phyloP scores from a whole-genome alignment of 2,888 invertebrate genomes.

The Drosophila recens region DNA sequence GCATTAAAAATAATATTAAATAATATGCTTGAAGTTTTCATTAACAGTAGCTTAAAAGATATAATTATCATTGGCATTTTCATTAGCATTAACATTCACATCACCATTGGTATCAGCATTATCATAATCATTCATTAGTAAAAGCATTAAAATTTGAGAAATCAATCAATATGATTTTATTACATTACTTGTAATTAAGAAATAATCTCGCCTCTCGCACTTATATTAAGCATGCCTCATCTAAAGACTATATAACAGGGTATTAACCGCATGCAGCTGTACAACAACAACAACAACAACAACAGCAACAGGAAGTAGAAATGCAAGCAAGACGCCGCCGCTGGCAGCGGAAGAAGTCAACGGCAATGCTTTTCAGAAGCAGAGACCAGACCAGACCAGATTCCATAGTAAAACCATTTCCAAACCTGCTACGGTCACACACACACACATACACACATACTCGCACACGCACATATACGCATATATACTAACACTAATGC shows the following conservation, averaged over 20 bases:
- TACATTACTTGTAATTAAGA: background rate
- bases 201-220: too few species aligned
- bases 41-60: background rate
- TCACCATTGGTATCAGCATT: background rate
- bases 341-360: constrained; percentile 84
- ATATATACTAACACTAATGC: constrained; percentile 68
- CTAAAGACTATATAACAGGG: constrained; percentile 20
- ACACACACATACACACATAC: constrained; percentile 28
- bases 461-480: constrained; percentile 2
- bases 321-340: constrained; percentile 79
- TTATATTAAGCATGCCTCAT: background rate
- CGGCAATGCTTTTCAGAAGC: constrained; percentile 58
- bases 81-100: background rate
- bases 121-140: background rate
- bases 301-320: constrained; percentile 74
- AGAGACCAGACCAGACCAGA: constrained; percentile 39
- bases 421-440: constrained; percentile 41
- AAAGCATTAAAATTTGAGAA: background rate
- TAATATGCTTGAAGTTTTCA: too few species aligned
- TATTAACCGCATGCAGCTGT: constrained; percentile 57
- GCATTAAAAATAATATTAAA: too few species aligned
- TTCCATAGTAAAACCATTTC: constrained; percentile 52
- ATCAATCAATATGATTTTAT: too few species aligned
- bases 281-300: constrained; percentile 46
- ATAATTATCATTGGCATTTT: background rate